Conservation (phyloP, 64 coral and sea anemone species). For the Astreopora myriophthalma region DNA sequence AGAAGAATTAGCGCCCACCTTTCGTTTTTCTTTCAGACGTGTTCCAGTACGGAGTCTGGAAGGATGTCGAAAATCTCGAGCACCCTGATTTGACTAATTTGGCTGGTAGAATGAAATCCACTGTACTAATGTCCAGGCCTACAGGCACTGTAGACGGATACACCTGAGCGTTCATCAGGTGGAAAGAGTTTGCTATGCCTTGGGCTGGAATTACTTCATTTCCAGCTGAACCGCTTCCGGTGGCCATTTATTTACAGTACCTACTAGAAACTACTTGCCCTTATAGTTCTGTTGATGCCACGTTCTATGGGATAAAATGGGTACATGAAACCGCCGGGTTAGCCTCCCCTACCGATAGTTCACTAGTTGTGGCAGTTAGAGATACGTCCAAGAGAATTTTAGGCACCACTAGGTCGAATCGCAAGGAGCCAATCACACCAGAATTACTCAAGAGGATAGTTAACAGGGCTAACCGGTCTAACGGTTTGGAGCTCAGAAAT, state of each 20-base stretch:
- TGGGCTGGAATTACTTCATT: neutral
- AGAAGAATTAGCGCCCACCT: neutral
- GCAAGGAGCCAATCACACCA: too few species aligned
- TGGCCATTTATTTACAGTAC: constrained; percentile 37
- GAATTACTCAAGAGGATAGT: too few species aligned
- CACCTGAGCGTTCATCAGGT: constrained; percentile 8
- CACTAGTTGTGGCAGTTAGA: neutral
- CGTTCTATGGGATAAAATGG: constrained; percentile 41
- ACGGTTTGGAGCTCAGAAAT: too few species aligned
- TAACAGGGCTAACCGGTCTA: too few species aligned
- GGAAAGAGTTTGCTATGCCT: constrained; percentile 7
- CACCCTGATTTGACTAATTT: constrained; percentile 22
- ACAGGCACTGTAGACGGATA: constrained; percentile 14
- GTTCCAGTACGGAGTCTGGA: constrained; percentile 27
- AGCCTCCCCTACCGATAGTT: constrained; percentile 3
- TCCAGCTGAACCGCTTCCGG: constrained; percentile 1
- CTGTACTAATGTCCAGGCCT: constrained; percentile 1
- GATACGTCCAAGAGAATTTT: too few species aligned
- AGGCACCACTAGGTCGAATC: too few species aligned
- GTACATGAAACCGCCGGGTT: constrained; percentile 15
- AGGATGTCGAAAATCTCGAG: neutral
- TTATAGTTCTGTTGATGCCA: constrained; percentile 11
- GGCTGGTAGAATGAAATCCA: neutral
- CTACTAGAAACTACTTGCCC: constrained; percentile 22
- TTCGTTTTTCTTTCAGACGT: constrained; percentile 38